Evolutionary conservation across 2,888 invertebrate species (phyloP), one percentile per base, ranked within the genome.

Genomic region (Boloria euphrosyne): DNA sequence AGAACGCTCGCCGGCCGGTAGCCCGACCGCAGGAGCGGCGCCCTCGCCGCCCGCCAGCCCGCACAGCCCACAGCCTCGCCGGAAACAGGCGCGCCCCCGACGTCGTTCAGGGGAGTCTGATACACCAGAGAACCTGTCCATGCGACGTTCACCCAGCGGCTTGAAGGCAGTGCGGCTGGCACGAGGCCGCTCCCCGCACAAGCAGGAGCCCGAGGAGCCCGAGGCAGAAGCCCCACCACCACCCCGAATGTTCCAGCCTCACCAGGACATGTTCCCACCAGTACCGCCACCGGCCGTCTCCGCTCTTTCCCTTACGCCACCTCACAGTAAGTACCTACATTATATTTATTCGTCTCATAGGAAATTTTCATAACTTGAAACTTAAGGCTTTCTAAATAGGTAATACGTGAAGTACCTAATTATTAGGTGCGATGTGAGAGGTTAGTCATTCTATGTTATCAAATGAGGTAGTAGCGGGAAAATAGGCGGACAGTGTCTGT

Each of bases 81-180:
- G 97, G 71, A 97, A 97, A 79, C 97, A 97, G 87, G 97, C 97
- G 7, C 92, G 97, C 58, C 97, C 97, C 3, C 92, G 97, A 54
- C 93, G 97, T 72, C 94, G 97, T 79, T 97, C 97, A 0, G 97
- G 97, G 6, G 97, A 97, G 76, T 84, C 88, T 0, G 93, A 93
- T 67, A 86, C 87, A 1, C 86, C 92, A 0, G 94, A 95, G 80
- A 95, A 95, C 82, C 83, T 95, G 43, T 94, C 94, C 50, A 92
- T 94, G 88, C 93, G 94, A 71, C 94, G 93, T 70, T 92, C 88
- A 14, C 90, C 86, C 51, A 83, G 82, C 73, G 91, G 86, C 17
- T 78, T 84, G 73, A 89, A 91, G 72, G 87, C 91, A 3, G 91
- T 92, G 67, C 78, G 91, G 10, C 80, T 92, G 71, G 83, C 90